Base-by-base conservation (phyloP, 2,888 invertebrate genomes). In the Iselma pallidipennis region DNA sequence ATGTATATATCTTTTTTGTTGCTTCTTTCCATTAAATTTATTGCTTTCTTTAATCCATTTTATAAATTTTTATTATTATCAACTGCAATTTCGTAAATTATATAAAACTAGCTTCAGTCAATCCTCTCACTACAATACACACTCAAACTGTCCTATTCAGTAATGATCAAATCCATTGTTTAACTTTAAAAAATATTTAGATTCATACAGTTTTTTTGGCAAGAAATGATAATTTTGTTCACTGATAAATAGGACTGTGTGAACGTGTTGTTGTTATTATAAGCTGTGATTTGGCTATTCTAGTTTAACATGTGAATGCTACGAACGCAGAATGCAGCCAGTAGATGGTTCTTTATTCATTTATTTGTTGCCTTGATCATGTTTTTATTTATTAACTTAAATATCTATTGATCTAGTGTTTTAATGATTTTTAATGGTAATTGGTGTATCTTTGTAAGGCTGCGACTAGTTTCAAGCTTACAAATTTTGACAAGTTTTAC, bases 361-460 rank as follows among this genome's bases (percentile, higher is more conserved):
- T 31, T 31, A 37, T 37, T 14, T 7, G 33, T n/a, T n/a, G n/a
- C n/a, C n/a, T n/a, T n/a, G n/a, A n/a, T n/a, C n/a, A n/a, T n/a
- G n/a, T n/a, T n/a, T n/a, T n/a, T n/a, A n/a, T n/a, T n/a, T n/a
- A n/a, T n/a, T n/a, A n/a, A n/a, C n/a, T n/a, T n/a, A 37, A 14
- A 14, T 16, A 14, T 6, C 5, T 16, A 16, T 37, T 2, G 16
- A 16, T 16, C 1, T 37, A 16, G 16, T 37, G 2, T 14, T 4
- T 7, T 37, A 1, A 7, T 37, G 16, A 16, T n/a, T n/a, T n/a
- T n/a, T n/a, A n/a, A n/a, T 61, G 69, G 71, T 72, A 68, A 63
- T 78, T 78, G 78, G 78, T 78, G 78, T 77, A 78, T 77, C 65
- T 71, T 68, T 69, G 73, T 77, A 77, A 78, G 77, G 77, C 78